Percentiles rank a stretch among this genome's conserved stretches.
These are phyloP conservation scores for Geotrupes spiniger DNA, from an alignment of 2,888 invertebrate species.

Conservation along the genomic window DNA sequence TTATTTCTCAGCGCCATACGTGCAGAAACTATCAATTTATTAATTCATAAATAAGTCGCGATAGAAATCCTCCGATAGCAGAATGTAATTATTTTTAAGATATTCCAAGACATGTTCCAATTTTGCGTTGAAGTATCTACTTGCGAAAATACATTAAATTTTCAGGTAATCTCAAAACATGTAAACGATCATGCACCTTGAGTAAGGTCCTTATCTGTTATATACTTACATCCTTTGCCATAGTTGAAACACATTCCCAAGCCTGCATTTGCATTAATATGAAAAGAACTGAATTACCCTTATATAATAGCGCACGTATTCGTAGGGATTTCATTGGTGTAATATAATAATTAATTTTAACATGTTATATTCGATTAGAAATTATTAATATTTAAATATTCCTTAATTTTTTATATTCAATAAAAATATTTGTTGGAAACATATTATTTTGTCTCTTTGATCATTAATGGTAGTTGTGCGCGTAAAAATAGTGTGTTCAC, in stretches of 20 bases:
- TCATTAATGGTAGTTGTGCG: too few relatives aligned
- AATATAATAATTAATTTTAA: too few relatives aligned
- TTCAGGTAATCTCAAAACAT: conserved; percentile 23
- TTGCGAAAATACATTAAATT: conserved; percentile 18
- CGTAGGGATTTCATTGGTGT: neutral
- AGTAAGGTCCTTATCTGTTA: conserved; percentile 20
- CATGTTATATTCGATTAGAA: too few relatives aligned
- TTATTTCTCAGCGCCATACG: too few relatives aligned
- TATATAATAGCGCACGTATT: neutral
- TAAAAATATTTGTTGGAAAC: too few relatives aligned
- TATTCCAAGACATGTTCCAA: conserved; percentile 33
- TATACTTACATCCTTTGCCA: conserved; percentile 12
- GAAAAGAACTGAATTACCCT: conserved; percentile 14
- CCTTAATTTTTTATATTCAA: too few relatives aligned
- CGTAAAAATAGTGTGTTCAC: too few relatives aligned
- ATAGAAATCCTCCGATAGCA: neutral
- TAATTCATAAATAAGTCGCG: too few relatives aligned
- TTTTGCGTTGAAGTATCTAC: conserved; percentile 20
- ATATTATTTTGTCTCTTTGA: too few relatives aligned
- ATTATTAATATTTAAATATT: too few relatives aligned
- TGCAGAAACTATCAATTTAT: too few relatives aligned
- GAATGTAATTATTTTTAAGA: conserved; percentile 31
- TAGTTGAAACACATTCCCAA: conserved; percentile 11
- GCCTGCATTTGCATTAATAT: conserved; percentile 19
- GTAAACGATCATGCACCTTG: conserved; percentile 22